Conservation (phyloP, 2,888 invertebrate species). For the Torymus tubicola region DNA sequence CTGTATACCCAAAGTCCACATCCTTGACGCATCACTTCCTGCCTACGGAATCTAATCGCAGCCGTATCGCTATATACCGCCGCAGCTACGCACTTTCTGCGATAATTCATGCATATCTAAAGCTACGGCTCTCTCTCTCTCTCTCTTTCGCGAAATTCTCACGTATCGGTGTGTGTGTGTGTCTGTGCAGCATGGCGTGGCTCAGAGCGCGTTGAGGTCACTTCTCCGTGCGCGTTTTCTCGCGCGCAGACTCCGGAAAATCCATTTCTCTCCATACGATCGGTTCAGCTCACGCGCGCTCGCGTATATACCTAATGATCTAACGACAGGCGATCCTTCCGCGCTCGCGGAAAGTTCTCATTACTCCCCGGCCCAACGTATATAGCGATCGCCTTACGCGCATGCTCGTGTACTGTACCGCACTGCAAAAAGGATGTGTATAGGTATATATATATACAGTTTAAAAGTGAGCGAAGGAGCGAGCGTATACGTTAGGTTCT, state of each 20-base stretch:
- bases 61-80: too few species aligned
- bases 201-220: too few species aligned
- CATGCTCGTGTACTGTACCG: conserved; percentile 35
- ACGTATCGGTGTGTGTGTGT: neutral
- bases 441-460: neutral
- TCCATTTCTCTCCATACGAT: conserved; percentile 52
- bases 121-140: neutral
- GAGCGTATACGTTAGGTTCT: conserved; percentile 8
- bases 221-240: too few species aligned
- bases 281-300: neutral
- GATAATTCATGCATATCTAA: too few species aligned
- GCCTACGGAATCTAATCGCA: too few species aligned
- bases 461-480: neutral
- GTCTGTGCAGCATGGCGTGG: too few species aligned
- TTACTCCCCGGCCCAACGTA: conserved; percentile 38
- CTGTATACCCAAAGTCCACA: too few species aligned
- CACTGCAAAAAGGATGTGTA: conserved; percentile 16
- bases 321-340: conserved; percentile 59
- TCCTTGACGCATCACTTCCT: too few species aligned
- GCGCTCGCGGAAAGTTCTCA: conserved; percentile 59
- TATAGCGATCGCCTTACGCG: conserved; percentile 50
- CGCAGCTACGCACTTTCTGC: too few species aligned
- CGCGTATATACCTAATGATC: conserved; percentile 54
- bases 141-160: conserved; percentile 7
- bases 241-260: conserved; percentile 45